Evolutionary conservation across 2,888 invertebrate species (phyloP).

Genomic region (Melanostoma mellinum): DNA sequence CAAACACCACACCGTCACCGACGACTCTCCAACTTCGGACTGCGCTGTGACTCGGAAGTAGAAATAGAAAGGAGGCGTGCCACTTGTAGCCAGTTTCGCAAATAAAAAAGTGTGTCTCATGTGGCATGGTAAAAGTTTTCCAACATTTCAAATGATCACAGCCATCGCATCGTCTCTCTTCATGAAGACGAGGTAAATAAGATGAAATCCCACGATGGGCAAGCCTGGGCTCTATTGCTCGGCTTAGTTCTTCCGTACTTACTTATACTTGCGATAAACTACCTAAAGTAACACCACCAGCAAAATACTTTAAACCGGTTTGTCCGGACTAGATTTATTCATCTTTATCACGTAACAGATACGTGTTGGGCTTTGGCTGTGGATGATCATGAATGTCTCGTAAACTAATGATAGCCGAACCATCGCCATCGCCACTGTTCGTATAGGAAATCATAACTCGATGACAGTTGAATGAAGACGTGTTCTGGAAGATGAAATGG

Average conservation of each 20-base stretch:
- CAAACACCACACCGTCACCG: neutral
- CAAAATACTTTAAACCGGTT: conserved; percentile 13
- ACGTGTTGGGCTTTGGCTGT: neutral
- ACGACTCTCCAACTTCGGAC: neutral
- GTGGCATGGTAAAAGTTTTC: conserved; percentile 38
- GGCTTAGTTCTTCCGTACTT: neutral
- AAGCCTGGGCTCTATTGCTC: neutral
- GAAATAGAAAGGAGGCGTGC: conserved; percentile 65
- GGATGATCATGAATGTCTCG: conserved; percentile 17
- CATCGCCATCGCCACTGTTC: neutral
- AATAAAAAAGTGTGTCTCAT: conserved; percentile 29
- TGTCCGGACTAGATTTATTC: conserved; percentile 28
- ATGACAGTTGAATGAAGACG: conserved; percentile 24
- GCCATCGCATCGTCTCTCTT: neutral
- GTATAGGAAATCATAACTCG: conserved; percentile 23
- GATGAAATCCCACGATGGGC: conserved; percentile 53
- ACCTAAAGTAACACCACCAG: too few species aligned
- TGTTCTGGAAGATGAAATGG: conserved; percentile 39
- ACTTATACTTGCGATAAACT: too few species aligned
- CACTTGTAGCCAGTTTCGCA: conserved; percentile 43
- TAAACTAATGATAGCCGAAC: conserved; percentile 28
- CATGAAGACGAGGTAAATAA: conserved; percentile 19
- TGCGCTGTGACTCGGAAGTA: conserved; percentile 37
- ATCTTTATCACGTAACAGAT: conserved; percentile 43
- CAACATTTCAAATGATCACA: conserved; percentile 6